Evolutionary conservation across 2,113 vertebrate species (phyloP).

Genomic region (Podarcis muralis): DNA sequence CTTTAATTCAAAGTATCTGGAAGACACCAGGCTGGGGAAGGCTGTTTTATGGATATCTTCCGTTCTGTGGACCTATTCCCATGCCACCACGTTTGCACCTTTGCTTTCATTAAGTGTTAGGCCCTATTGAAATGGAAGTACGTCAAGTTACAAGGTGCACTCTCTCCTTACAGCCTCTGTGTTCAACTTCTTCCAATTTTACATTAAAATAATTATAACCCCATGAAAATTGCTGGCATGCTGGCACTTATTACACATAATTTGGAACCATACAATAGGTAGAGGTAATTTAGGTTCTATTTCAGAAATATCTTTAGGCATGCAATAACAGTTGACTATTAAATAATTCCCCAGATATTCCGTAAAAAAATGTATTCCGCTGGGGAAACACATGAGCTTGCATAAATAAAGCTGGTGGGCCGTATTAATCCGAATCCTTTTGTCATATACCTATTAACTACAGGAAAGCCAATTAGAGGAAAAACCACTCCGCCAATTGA

Average conservation of each 20-base stretch:
- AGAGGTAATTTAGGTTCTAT: conserved; percentile 25
- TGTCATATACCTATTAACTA: background rate
- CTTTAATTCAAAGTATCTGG: no score
- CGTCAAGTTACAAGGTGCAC: background rate
- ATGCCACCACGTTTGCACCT: background rate
- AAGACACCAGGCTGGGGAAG: no score
- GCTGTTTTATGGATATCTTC: no score
- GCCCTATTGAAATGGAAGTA: conserved; percentile 2
- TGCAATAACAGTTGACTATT: conserved; percentile 24
- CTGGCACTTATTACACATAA: conserved; percentile 8
- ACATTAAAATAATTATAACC: conserved; percentile 31
- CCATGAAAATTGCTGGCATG: conserved; percentile 8
- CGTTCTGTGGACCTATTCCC: background rate
- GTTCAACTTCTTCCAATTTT: conserved; percentile 17
- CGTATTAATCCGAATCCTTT: conserved; percentile 14
- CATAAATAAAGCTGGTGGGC: background rate
- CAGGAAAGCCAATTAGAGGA: conserved; percentile 1
- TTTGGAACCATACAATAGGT: conserved; percentile 22
- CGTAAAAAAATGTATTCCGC: conserved; percentile 10
- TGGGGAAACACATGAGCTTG: background rate
- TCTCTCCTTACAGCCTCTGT: background rate
- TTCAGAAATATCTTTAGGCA: conserved; percentile 7
- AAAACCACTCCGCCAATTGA: background rate
- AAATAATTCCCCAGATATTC: conserved; percentile 26
- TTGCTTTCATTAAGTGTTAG: background rate